phyloP scores from a whole-genome alignment of 2,888 invertebrate genomes.

The Heptascelio sp. region DNA sequence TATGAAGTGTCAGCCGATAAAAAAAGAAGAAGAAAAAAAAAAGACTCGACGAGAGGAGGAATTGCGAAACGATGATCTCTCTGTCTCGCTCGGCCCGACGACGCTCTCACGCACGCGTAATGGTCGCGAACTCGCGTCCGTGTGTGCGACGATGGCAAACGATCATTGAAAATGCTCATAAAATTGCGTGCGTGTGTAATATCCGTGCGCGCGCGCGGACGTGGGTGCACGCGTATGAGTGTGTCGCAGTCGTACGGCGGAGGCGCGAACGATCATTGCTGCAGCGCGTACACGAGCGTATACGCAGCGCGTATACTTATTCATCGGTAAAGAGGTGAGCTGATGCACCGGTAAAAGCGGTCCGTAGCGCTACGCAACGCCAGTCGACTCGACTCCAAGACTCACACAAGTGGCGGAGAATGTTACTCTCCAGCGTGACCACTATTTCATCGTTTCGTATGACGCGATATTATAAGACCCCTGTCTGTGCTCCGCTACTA shows the following conservation, averaged over 20 bases:
- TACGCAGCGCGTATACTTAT: constrained; percentile 17
- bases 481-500: constrained; percentile 83
- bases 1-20: too few species aligned
- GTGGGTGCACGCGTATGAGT: constrained; percentile 2
- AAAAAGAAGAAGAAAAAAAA: too few species aligned
- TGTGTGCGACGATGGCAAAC: too few species aligned
- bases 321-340: constrained; percentile 72
- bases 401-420: constrained; percentile 84
- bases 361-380: constrained; percentile 80
- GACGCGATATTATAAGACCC: constrained; percentile 85
- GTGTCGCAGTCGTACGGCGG: neutral
- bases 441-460: constrained; percentile 85
- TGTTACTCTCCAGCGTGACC: constrained; percentile 84
- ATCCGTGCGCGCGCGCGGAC: constrained; percentile 7
- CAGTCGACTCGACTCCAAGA: constrained; percentile 83
- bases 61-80: too few species aligned
- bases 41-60: too few species aligned
- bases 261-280: neutral
- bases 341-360: constrained; percentile 79
- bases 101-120: too few species aligned
- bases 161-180: constrained; percentile 45
- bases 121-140: too few species aligned
- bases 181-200: constrained; percentile 46
- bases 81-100: too few species aligned
- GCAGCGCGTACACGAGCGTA: constrained; percentile 11